phyloP scores from a whole-genome alignment of 2,888 invertebrate genomes.

The Leptogaster cylindrica region DNA sequence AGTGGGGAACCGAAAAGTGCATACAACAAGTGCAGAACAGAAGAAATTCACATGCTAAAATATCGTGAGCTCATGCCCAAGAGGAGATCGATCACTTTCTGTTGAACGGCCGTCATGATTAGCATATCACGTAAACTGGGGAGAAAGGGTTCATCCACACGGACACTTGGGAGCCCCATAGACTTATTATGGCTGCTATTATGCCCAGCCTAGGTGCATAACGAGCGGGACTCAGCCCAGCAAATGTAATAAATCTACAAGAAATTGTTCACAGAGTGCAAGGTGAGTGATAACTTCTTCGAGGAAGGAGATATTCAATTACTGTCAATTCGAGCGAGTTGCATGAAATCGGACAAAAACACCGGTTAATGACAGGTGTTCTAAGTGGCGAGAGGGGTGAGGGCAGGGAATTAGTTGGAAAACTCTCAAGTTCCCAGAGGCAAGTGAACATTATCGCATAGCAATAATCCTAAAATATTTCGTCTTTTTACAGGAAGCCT shows the following conservation, averaged over 20 bases:
- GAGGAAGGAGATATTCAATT: neutral
- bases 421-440: neutral
- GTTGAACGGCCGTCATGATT: neutral
- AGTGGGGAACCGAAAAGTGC: conserved; percentile 7
- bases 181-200: neutral
- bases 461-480: neutral
- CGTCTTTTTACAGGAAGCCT: neutral
- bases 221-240: neutral
- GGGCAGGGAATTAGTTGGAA: neutral
- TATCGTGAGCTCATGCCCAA: conserved; percentile 12
- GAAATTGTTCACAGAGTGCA: neutral
- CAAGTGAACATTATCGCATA: neutral
- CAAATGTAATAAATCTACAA: neutral
- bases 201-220: neutral
- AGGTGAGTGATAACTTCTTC: neutral
- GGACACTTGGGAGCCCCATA: too few relatives aligned
- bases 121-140: conserved; percentile 20
- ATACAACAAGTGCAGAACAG: too few relatives aligned
- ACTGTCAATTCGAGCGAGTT: neutral
- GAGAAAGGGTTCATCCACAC: too few relatives aligned
- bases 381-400: neutral
- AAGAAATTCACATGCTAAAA: conserved; percentile 2
- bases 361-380: neutral
- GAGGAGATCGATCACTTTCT: conserved; percentile 25
- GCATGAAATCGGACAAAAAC: neutral